Evolutionary conservation across 2,888 invertebrate genomes (phyloP), one percentile per base, ranked within the genome.

Genomic region (Eilema sororculum): DNA sequence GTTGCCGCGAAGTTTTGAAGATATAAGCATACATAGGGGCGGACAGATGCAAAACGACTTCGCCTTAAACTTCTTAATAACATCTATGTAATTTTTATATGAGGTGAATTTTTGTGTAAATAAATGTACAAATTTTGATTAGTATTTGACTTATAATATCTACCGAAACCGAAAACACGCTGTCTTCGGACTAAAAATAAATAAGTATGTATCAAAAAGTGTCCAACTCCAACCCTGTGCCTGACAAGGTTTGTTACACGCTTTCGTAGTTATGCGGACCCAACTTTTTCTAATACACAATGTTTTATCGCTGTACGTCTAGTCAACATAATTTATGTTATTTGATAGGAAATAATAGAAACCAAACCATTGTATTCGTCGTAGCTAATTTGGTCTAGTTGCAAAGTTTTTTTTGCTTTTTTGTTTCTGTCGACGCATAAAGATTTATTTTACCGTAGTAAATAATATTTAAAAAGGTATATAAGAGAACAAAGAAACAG

Each of bases 251-350:
- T 72, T 64, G 60, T 61, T 65, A 67, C 68, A 68, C 69, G 72
- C 72, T 69, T 68, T 68, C 52, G 69, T 65, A 73, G 77, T 74
- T 73, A 74, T 70, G 72, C 66, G 71, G 71, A 56, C 52, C 60
- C 71, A 81, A 77, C 68, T 81, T 78, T 80, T 71, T 72, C 61
- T 63, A 69, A 73, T 68, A 72, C 58, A 60, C 67, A 57, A 62
- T 65, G 22, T 73, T 64, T 74, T 67, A 63, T 69, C 5, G 33
- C 59, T 37, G 13, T 65, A 64, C 52, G 70, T 73, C 71, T 66
- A 64, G 68, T 30, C 67, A 56, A 56, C 16, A 59, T 67, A 63
- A 72, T 72, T 73, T 73, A 76, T 69, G 25, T 59, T 72, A 64
- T 72, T 30, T 56, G 33, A 68, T 52, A 33, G 69, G 60, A 46